Evolutionary conservation across 2,113 vertebrate species (phyloP).

Genomic region (Ptilonorhynchus violaceus): DNA sequence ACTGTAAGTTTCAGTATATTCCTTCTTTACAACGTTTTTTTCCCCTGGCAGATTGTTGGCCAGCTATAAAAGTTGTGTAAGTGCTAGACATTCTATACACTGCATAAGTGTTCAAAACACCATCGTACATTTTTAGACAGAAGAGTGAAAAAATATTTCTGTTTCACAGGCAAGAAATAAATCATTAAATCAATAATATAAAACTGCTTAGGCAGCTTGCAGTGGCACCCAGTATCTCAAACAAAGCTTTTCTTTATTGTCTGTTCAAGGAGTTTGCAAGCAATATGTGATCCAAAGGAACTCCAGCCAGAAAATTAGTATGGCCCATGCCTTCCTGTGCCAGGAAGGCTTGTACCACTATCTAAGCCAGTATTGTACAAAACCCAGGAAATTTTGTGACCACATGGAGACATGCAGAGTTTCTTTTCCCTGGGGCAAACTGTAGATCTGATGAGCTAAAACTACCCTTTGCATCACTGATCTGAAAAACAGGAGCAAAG

Average conservation of each 20-base stretch:
- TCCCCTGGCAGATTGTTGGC: neutral
- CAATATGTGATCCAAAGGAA: neutral
- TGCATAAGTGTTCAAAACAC: neutral
- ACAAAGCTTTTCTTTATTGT: neutral
- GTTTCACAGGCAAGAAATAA: neutral
- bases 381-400: neutral
- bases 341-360: neutral
- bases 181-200: neutral
- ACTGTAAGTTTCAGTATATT: neutral
- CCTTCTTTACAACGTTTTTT: neutral
- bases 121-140: neutral
- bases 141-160: neutral
- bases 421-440: neutral
- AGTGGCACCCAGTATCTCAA: neutral
- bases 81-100: neutral
- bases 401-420: fast-evolving
- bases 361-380: neutral
- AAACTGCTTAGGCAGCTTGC: neutral
- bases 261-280: neutral
- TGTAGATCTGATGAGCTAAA: neutral
- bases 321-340: neutral
- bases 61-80: neutral
- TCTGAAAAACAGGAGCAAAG: neutral
- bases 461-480: neutral
- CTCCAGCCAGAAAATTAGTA: neutral